These are phyloP conservation scores for Drosophila aff. DNA, from an alignment of 1,140 invertebrate species.

Conservation along the genomic window DNA sequence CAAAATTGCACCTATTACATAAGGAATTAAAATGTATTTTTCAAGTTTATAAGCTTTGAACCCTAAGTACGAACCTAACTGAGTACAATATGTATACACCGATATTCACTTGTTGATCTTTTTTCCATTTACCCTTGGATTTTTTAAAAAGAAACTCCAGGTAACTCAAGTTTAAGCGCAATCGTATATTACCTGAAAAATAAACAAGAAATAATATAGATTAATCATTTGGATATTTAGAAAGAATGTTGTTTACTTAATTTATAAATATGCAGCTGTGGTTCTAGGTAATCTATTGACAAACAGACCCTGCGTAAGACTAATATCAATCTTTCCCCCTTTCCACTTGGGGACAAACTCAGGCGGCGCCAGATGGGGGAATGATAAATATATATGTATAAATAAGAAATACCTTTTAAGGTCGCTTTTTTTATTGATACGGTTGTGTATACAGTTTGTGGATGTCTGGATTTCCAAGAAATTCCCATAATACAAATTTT, in stretches of 20 bases:
- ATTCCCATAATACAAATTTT: conserved; percentile 40
- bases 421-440: conserved; percentile 31
- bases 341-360: conserved; percentile 9
- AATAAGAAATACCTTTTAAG: conserved; percentile 62
- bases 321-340: conserved; percentile 12
- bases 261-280: conserved; percentile 36
- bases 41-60: too few species aligned
- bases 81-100: background rate
- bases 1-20: too few species aligned
- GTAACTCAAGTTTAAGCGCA: background rate
- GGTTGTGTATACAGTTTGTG: conserved; percentile 25
- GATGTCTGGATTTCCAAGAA: conserved; percentile 59
- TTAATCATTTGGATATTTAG: conserved; percentile 22
- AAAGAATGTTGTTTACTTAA: conserved; percentile 18
- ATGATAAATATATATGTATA: background rate
- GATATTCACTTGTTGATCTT: background rate
- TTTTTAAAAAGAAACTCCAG: background rate
- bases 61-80: too few species aligned
- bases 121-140: background rate
- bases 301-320: conserved; percentile 11
- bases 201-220: conserved; percentile 14
- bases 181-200: conserved; percentile 56
- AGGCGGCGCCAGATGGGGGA: conserved; percentile 18
- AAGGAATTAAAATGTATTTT: background rate
- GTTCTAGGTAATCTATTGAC: conserved; percentile 16